Evolutionary conservation across 2,113 vertebrate genomes (phyloP), one percentile per base, ranked within the genome.

Genomic region (Falco punctatus): DNA sequence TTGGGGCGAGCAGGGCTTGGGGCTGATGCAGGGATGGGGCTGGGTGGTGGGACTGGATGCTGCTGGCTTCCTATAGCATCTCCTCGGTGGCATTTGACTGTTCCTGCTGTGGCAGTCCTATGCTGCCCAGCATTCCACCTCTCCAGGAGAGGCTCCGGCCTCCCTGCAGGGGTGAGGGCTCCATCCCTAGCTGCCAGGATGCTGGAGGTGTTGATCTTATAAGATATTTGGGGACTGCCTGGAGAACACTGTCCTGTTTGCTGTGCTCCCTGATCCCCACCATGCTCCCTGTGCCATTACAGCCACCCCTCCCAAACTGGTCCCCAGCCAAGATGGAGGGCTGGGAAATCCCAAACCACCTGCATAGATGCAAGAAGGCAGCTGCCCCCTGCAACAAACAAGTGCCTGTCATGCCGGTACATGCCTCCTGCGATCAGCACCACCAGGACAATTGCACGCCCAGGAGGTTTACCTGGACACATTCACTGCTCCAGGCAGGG

Each of bases 341-440:
- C n/a, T 88, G 40, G 30, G 38, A 88, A 54, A 51, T 10, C 40
- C 33, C 8, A 35, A 17, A 23, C 4, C 6, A n/a, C 11, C 26
- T 38, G 44, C 40, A 73, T 0, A 3, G 67, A 52, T 44, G 30
- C 22, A 85, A 20, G 74, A 48, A 51, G 52, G 78, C 65, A 78
- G 64, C 33, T 2, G 7, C 15, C 40, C 20, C 11, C 44, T 1
- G 1, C 0, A 0, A 64, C 42, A 28, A 69, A 16, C 17, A 33
- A 52, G 7, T 9, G 33, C 11, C 75, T 55, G 28, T 22, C 4
- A 3, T 52, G 59, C 15, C 0, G 0, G 15, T 8, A 49, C 0
- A 0, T 5, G 44, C 12, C 15, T 59, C 32, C 62, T 79, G 71
- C 6, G 21, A 26, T 6, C 52, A 44, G 9, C n/a, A 44, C 51